phyloP scores from a whole-genome alignment of 1,140 invertebrate species.

The Brachionus paranguensis region DNA sequence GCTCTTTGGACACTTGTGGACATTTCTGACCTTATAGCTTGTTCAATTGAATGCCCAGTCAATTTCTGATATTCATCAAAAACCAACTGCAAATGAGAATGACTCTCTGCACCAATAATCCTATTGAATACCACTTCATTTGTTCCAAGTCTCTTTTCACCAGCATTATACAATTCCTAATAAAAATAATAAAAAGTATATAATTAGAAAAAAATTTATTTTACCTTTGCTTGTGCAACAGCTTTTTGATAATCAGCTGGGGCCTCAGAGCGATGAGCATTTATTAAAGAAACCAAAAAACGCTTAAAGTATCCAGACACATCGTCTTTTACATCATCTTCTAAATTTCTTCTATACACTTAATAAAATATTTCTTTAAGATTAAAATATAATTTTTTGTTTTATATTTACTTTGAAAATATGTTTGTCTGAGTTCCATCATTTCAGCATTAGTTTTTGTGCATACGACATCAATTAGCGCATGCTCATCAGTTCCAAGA shows the following conservation, averaged over 20 bases:
- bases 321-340: conserved; percentile 54
- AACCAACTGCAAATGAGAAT: background rate
- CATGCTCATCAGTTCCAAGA: conserved; percentile 58
- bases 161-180: conserved; percentile 28
- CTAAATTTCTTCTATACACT: conserved; percentile 52
- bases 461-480: conserved; percentile 58
- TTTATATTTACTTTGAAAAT: conserved; percentile 82
- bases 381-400: background rate
- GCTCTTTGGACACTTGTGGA: background rate
- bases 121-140: conserved; percentile 34
- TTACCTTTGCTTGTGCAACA: conserved; percentile 2
- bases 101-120: background rate
- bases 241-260: conserved; percentile 38
- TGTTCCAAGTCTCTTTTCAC: conserved; percentile 24
- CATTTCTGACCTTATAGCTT: conserved; percentile 14
- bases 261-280: conserved; percentile 41
- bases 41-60: conserved; percentile 11
- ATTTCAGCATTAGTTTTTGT: conserved; percentile 62
- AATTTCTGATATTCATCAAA: conserved; percentile 41
- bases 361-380: conserved; percentile 41
- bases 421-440: conserved; percentile 61
- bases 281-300: conserved; percentile 48
- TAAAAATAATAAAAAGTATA: background rate
- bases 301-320: conserved; percentile 55
- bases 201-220: background rate